These are phyloP conservation scores for Agrochola litura DNA, from an alignment of 2,888 invertebrate genomes.

Conservation along the genomic window DNA sequence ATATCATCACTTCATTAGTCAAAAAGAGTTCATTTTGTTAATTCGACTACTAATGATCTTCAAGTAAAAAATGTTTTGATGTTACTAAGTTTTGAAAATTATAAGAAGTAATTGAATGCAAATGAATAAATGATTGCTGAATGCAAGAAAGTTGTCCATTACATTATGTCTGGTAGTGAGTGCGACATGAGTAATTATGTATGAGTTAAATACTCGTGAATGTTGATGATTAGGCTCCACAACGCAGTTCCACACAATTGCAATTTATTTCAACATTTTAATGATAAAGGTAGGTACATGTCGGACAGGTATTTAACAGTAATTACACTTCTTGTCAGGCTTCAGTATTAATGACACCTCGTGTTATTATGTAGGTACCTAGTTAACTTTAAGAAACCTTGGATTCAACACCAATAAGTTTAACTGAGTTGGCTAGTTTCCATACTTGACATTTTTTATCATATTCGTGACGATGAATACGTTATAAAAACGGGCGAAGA, in stretches of 20 bases:
- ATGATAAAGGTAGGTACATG: constrained; percentile 1
- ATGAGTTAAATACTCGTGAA: background rate
- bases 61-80: background rate
- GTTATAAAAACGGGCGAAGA: constrained; percentile 33
- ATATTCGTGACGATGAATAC: constrained; percentile 26
- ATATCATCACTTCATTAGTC: constrained; percentile 2
- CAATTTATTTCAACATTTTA: constrained; percentile 52
- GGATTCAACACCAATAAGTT: constrained; percentile 45
- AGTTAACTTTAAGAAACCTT: constrained; percentile 49
- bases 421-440: constrained; percentile 24
- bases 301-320: constrained; percentile 33
- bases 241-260: constrained; percentile 30
- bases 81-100: background rate
- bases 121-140: constrained; percentile 26
- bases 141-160: constrained; percentile 38
- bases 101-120: constrained; percentile 23
- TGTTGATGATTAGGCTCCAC: constrained; percentile 38
- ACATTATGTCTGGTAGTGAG: constrained; percentile 19
- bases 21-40: background rate
- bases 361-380: constrained; percentile 30
- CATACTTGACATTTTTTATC: constrained; percentile 37
- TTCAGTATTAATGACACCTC: constrained; percentile 27
- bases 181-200: constrained; percentile 17
- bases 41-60: background rate
- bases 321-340: constrained; percentile 48